Base-by-base conservation (phyloP, 2,797 vertebrate species). In the Chrosomus eos region DNA sequence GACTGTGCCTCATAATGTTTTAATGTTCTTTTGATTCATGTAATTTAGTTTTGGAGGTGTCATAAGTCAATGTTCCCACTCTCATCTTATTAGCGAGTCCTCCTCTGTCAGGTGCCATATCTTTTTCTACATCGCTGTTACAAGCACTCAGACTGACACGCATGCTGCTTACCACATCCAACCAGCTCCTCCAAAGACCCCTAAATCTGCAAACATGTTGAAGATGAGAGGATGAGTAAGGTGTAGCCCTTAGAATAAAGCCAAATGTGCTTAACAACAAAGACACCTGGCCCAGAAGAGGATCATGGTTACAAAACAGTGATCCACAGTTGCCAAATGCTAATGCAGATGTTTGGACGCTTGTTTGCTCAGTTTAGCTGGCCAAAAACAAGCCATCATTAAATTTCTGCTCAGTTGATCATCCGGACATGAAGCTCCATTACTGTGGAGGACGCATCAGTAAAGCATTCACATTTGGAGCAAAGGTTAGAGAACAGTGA, bases 51-150 rank as follows among this genome's bases (percentile, higher is more conserved):
- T 43, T 43, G 18, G 9, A 28, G 16, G 7, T 70, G 67, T 76
- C 21, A 58, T 58, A n/a, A 38, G 16, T 78, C 36, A 58, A 3
- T 38, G 36, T 77, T 60, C 45, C 55, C 55, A 92, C 88, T 90
- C 92, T 90, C 38, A 81, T 82, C 31, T 85, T 53, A 89, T 88
- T 31, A 31, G 67, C 21, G 8, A 53, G 21, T n/a, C 8, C 31
- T 40, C n/a, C 53, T 18, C 48, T 72, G 53, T 72, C 82, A 91
- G 83, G 88, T 88, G 87, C 90, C 86, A 92, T 58, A 85, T 86
- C 77, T 81, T 43, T 19, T 60, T 36, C 76, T 84, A 81, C 72
- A 87, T 86, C 84, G 51, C 26, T 76, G 31, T 78, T 84, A 89
- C 86, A 81, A 74, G 67, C 38, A 21, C 48, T 51, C 36, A 74